phyloP scores from a whole-genome alignment of 2,113 vertebrate genomes.

The Brachyhypopomus gauderio region DNA sequence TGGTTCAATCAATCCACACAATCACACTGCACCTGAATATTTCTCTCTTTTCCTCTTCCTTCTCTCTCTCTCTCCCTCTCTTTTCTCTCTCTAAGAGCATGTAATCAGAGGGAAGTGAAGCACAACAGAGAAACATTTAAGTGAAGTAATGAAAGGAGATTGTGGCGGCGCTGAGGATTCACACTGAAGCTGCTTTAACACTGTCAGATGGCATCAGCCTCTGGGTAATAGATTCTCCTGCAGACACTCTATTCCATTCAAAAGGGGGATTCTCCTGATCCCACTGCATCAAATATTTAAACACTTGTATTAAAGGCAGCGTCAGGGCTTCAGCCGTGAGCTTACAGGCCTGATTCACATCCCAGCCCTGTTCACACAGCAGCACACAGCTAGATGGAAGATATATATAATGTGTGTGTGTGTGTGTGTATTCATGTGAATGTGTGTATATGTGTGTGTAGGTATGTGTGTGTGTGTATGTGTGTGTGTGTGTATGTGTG shows the following conservation, averaged over 20 bases:
- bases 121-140: conserved; percentile 58
- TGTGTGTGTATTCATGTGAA: not conserved
- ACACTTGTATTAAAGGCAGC: conserved; percentile 98
- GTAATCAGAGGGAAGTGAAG: conserved; percentile 55
- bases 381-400: conserved; percentile 14
- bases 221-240: conserved; percentile 98
- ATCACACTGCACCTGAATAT: conserved; percentile 20
- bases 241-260: conserved; percentile 99
- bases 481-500: not conserved
- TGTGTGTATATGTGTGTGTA: conserved; percentile 31
- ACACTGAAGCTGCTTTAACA: conserved; percentile 62
- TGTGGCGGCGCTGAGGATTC: conserved; percentile 44
- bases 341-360: conserved; percentile 80
- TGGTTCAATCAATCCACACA: conserved; percentile 39
- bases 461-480: too few relatives aligned
- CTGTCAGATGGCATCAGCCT: conserved; percentile 92
- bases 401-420: not conserved
- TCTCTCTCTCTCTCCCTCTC: not conserved
- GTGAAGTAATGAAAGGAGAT: conserved; percentile 56
- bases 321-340: conserved; percentile 85
- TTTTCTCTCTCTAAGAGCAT: conserved; percentile 14
- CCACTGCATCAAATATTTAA: conserved; percentile 99
- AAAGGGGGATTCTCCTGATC: conserved; percentile 98
- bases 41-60: not conserved
- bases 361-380: conserved; percentile 14